phyloP scores from a whole-genome alignment of 2,113 vertebrate species.

The Hassar affinis region DNA sequence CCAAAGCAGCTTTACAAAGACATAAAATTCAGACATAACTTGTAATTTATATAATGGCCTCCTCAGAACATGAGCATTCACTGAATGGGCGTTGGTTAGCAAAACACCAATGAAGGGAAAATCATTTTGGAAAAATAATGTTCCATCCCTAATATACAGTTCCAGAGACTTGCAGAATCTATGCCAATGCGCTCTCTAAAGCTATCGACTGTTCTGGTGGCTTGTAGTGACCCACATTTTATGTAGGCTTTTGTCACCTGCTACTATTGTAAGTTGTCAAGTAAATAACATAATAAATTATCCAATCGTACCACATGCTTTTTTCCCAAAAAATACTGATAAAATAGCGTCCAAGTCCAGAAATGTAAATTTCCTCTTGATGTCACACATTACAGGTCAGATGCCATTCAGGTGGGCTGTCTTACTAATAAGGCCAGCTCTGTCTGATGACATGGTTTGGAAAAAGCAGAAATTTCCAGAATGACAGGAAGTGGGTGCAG shows the following conservation, averaged over 20 bases:
- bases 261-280: no score
- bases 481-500: constrained; percentile 61
- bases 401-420: not conserved
- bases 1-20: no score
- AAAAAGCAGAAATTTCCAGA: constrained; percentile 49
- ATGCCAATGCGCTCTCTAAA: no score
- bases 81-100: no score
- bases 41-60: not conserved
- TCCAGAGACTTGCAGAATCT: no score
- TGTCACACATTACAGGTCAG: not conserved
- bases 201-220: not conserved
- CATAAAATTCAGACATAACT: no score
- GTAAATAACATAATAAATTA: not conserved
- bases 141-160: no score
- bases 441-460: constrained; percentile 38
- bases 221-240: not conserved
- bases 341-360: constrained; percentile 7
- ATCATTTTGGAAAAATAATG: no score
- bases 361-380: not conserved
- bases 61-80: not conserved
- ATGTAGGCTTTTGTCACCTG: not conserved
- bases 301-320: not conserved
- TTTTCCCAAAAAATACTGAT: not conserved
- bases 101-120: not conserved
- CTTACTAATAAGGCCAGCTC: constrained; percentile 19